A percentile compares a stretch with the other conserved stretches of the same genome.
phyloP scores from a whole-genome alignment of 2,797 vertebrate genomes.

The Peromyscus melanophrys region DNA sequence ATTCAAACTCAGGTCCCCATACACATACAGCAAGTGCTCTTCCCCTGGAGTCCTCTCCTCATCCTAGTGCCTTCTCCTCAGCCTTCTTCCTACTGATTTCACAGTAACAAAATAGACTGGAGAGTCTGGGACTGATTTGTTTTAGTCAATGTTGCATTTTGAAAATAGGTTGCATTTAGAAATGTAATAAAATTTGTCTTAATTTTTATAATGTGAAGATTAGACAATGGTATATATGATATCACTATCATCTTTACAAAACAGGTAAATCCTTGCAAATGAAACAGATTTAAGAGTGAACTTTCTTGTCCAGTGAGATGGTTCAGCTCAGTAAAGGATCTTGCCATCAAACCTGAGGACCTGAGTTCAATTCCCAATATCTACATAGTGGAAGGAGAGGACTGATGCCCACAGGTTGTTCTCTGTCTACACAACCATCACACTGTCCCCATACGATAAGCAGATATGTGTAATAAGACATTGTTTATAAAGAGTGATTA shows the following conservation, averaged over 20 bases:
- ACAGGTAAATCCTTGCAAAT: slow-evolving; percentile 6
- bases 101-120: background rate
- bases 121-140: background rate
- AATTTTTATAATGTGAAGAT: slow-evolving; percentile 20
- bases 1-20: background rate
- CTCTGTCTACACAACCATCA: background rate
- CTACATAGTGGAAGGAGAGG: background rate
- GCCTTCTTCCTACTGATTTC: background rate
- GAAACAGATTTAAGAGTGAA: slow-evolving; percentile 14
- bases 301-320: background rate
- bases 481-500: background rate
- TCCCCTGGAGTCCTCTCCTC: background rate
- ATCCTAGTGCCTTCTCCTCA: fast-evolving
- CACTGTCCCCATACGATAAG: no score
- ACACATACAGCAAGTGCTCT: background rate
- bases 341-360: background rate
- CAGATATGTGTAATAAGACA: no score
- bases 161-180: background rate
- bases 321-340: background rate
- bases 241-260: background rate
- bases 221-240: background rate
- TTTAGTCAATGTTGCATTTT: background rate
- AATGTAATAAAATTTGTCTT: slow-evolving; percentile 1
- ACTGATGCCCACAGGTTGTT: background rate
- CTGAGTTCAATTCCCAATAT: background rate